Base-by-base conservation (phyloP, 1,140 invertebrate genomes). In the Drosophila pandora region DNA sequence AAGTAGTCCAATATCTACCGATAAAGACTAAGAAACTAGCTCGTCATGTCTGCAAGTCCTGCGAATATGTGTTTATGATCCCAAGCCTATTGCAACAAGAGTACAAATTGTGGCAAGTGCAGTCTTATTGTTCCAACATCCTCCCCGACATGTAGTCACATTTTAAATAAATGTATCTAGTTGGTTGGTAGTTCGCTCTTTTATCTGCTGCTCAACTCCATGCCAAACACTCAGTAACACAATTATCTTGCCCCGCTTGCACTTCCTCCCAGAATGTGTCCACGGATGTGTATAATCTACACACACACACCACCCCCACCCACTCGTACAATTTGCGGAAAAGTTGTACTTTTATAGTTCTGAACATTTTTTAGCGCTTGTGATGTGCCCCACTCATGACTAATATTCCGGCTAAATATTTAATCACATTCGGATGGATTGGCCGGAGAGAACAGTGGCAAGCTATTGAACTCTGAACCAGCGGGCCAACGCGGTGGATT, bases 121-220 rank as follows among this genome's bases (percentile, higher is more conserved):
- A 34, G 2, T 28, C 25, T 28, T 17, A 17, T 17, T 17, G 17
- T 17, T 17, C 17, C 17, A 17, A 17, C 17, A 17, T 17, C 17
- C 17, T 17, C 17, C 17, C 17, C 17, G 17, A 17, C 17, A 17
- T 34, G 39, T 13, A 43, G 41, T 43, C n/a, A 21, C 76, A 80
- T 79, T 84, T 80, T 23, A 85, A 80, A 84, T 85, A 84, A 80
- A 85, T 84, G 81, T 85, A 80, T 85, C 81, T 50, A 85, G 80
- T 84, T 85, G 48, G 81, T 64, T 69, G 48, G 12, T 63, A 80
- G 68, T 84, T 77, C 65, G 63, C 74, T 59, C 74, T 74, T 85
- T 74, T 79, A 81, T 85, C 81, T 73, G 54, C 60, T 71, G 56
- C 37, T 59, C 61, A 21, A 17, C 59, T 49, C 37, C 30, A 45